phyloP scores from a whole-genome alignment of 2,797 vertebrate species.

The Nannoperca australis region DNA sequence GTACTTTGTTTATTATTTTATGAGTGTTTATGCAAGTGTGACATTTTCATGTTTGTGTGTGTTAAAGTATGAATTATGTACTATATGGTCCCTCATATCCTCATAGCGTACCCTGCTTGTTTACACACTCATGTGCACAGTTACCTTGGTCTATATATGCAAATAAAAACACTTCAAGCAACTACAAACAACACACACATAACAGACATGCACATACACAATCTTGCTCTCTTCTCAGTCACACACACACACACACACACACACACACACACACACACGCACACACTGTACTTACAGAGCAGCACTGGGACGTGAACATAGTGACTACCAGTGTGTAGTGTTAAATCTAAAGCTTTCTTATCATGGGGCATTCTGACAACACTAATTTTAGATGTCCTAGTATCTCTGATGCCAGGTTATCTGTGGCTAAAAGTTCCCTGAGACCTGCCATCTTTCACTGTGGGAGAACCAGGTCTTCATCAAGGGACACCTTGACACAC shows the following conservation, averaged over 20 bases:
- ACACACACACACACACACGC: background rate
- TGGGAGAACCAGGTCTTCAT: conserved; percentile 70
- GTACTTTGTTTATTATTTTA: background rate
- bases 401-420: conserved; percentile 75
- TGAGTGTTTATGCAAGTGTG: too few relatives aligned
- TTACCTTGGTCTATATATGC: background rate
- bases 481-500: conserved; percentile 69
- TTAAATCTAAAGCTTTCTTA: conserved; percentile 72
- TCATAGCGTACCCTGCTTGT: background rate
- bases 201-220: background rate
- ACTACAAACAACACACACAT: background rate
- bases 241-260: background rate
- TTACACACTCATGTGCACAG: background rate
- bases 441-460: conserved; percentile 41
- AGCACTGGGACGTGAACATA: conserved; percentile 46
- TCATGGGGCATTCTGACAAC: conserved; percentile 61
- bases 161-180: background rate
- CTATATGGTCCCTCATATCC: too few relatives aligned
- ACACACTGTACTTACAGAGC: conserved; percentile 1
- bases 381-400: conserved; percentile 80
- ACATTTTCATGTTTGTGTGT: background rate
- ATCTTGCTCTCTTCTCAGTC: background rate
- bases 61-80: background rate
- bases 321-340: conserved; percentile 57
- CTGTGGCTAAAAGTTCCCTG: conserved; percentile 48